Percentiles rank a stretch among this genome's conserved stretches.
phyloP scores from a whole-genome alignment of 2,113 vertebrate species.

The Mobula birostris region DNA sequence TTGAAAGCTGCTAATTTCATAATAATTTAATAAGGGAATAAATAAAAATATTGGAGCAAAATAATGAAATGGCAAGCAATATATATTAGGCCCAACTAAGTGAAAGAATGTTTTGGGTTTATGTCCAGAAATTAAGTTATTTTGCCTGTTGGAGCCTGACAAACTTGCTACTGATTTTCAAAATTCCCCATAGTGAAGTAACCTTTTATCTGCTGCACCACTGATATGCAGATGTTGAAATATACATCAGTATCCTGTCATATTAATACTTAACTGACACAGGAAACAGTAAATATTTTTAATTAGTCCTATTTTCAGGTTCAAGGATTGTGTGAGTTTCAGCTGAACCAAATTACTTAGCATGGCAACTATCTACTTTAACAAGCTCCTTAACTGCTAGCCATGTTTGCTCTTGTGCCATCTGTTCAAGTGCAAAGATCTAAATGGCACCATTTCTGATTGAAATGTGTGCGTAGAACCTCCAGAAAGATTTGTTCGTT shows the following conservation, averaged over 20 bases:
- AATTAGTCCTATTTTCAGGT: constrained; percentile 31
- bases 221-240: constrained; percentile 10
- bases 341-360: constrained; percentile 26
- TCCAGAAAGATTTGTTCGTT: neutral
- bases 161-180: neutral
- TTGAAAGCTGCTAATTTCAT: too few species aligned
- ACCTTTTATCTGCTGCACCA: neutral
- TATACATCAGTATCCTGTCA: neutral
- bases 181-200: neutral
- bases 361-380: constrained; percentile 23
- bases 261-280: constrained; percentile 34
- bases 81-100: neutral
- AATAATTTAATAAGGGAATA: neutral
- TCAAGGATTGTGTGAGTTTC: neutral
- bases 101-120: neutral
- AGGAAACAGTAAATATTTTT: constrained; percentile 28
- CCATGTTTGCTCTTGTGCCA: constrained; percentile 5
- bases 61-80: neutral
- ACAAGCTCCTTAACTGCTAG: constrained; percentile 12
- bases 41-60: neutral
- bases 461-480: neutral
- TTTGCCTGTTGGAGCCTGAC: neutral
- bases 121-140: neutral
- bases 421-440: constrained; percentile 11
- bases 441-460: neutral